A percentile compares a stretch with the other conserved stretches of the same genome.
Evolutionary conservation across 2,797 vertebrate genomes (phyloP).

Genomic region (Sciurus vulgaris): DNA sequence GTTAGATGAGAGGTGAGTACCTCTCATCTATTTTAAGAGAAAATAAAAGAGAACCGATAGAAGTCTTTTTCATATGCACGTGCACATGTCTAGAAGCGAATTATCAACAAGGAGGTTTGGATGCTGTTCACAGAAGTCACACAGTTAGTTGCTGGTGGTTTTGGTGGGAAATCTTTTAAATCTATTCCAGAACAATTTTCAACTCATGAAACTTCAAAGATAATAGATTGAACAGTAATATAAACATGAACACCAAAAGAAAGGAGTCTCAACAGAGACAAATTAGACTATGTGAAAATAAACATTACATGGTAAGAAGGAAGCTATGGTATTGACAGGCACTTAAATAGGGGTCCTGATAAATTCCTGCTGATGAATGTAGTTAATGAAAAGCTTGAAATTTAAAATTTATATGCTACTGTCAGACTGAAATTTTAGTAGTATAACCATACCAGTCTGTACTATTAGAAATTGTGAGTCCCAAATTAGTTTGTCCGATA

Average conservation of each 20-base stretch:
- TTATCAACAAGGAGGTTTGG: neutral
- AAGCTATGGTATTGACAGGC: neutral
- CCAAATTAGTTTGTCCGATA: neutral
- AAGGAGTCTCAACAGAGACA: neutral
- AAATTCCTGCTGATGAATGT: neutral
- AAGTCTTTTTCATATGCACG: neutral
- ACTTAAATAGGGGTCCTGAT: neutral
- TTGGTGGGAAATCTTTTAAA: constrained; percentile 8
- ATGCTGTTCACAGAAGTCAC: neutral
- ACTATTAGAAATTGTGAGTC: neutral
- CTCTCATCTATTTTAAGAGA: neutral
- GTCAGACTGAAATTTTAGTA: neutral
- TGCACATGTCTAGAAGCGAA: neutral
- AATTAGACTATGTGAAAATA: neutral
- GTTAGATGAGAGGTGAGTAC: neutral
- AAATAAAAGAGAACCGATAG: neutral
- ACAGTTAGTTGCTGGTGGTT: neutral
- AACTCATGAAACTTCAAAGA: neutral
- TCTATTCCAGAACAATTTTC: neutral
- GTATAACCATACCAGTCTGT: neutral
- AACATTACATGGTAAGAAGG: neutral
- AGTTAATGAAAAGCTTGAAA: constrained; percentile 30
- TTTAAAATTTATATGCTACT: neutral
- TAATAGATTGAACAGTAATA: neutral
- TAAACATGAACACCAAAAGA: neutral